phyloP scores from a whole-genome alignment of 2,113 vertebrate species.

The Lycaon pictus region DNA sequence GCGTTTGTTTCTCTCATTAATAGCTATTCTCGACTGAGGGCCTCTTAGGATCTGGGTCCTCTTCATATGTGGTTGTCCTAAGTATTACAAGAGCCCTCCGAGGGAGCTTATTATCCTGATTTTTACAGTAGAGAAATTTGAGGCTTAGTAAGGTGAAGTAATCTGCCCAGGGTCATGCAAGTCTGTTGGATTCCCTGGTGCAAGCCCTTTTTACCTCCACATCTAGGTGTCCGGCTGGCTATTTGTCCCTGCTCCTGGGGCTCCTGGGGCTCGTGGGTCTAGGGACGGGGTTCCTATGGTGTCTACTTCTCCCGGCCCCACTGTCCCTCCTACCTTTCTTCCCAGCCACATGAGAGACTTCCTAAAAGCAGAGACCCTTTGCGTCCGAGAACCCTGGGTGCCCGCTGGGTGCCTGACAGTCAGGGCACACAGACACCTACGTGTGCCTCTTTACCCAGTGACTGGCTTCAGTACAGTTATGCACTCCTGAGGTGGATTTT shows the following conservation, averaged over 20 bases:
- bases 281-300: background rate
- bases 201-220: background rate
- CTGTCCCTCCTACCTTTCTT: background rate
- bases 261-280: fast-evolving
- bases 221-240: background rate
- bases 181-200: background rate
- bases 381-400: background rate
- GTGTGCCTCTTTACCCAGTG: background rate
- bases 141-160: background rate
- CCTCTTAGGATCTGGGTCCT: background rate
- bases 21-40: background rate
- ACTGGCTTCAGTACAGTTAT: background rate
- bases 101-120: background rate
- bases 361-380: background rate
- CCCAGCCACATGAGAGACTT: background rate
- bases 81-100: background rate
- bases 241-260: background rate
- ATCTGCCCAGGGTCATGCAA: background rate
- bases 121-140: background rate
- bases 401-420: too few species aligned
- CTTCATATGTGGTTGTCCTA: background rate
- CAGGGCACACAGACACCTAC: fast-evolving
- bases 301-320: background rate
- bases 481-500: background rate
- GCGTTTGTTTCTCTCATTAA: background rate